A percentile compares a stretch with the other conserved stretches of the same genome.
Conservation (phyloP, 2,888 invertebrate genomes). For the Hecatera dysodea region DNA sequence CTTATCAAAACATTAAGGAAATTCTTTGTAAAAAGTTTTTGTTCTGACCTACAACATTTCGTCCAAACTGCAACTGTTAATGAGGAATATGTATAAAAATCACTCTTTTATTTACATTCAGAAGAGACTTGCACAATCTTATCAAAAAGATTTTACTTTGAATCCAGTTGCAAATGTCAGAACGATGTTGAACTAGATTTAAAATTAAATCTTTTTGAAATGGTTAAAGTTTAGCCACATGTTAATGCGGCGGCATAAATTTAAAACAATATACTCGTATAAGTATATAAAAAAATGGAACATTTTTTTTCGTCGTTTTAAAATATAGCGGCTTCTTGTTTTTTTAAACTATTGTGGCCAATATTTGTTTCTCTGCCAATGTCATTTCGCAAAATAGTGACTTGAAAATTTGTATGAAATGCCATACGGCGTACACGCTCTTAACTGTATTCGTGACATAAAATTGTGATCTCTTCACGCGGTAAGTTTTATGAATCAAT, state of each 20-base stretch:
- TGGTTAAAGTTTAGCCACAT: too few species aligned
- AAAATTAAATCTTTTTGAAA: too few species aligned
- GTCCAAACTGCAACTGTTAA: too few species aligned
- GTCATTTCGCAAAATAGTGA: too few species aligned
- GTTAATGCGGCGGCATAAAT: too few species aligned
- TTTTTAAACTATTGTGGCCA: neutral
- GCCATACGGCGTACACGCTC: too few species aligned
- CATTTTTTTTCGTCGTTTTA: neutral
- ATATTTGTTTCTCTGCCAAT: too few species aligned
- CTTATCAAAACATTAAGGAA: too few species aligned
- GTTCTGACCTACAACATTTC: neutral
- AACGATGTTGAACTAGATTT: too few species aligned
- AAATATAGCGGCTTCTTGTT: neutral
- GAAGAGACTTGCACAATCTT: neutral
- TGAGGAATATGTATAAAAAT: too few species aligned
- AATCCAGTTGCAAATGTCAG: neutral
- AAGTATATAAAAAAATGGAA: neutral
- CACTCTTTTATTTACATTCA: neutral
- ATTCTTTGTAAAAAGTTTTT: neutral
- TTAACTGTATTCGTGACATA: neutral
- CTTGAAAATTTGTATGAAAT: too few species aligned
- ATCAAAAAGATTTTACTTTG: neutral
- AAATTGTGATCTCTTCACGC: neutral
- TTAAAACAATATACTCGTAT: too few species aligned
- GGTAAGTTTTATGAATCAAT: slow-evolving; percentile 1